Conservation (phyloP, 1,140 invertebrate species). For the Cardiocondyla obscurior region DNA sequence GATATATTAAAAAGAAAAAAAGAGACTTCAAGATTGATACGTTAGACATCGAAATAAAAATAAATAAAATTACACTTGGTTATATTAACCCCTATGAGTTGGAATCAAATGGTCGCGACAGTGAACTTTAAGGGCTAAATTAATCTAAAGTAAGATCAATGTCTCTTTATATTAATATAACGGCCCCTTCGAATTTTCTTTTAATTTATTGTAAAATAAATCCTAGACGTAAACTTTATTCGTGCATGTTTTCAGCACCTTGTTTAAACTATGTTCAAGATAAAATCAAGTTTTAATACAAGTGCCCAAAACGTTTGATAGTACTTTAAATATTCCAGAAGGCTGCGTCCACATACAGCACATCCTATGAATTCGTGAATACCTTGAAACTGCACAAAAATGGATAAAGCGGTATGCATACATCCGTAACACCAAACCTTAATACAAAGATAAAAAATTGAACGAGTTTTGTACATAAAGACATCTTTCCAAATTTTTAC, state of each 20-base stretch:
- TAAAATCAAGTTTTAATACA: conserved; percentile 33
- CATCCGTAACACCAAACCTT: neutral
- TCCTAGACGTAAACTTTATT: neutral
- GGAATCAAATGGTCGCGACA: no score
- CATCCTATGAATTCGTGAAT: conserved; percentile 40
- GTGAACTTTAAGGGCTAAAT: no score
- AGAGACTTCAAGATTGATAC: no score
- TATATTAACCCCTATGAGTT: no score
- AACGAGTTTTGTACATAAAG: neutral
- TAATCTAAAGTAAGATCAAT: no score
- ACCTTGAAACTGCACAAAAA: conserved; percentile 30
- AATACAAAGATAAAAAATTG: neutral
- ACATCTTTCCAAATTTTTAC: neutral
- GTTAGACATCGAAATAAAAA: no score
- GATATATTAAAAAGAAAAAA: no score
- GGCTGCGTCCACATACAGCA: neutral
- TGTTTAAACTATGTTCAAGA: neutral
- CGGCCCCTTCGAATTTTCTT: no score
- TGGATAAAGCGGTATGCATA: conserved; percentile 27
- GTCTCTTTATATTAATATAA: no score
- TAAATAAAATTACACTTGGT: no score
- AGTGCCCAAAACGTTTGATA: conserved; percentile 30
- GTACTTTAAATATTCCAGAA: conserved; percentile 39
- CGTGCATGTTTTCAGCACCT: neutral
- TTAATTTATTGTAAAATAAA: neutral